Evolutionary conservation across 1,140 invertebrate genomes (phyloP), one percentile per base, ranked within the genome.

Genomic region (Leptinotarsa defecta): DNA sequence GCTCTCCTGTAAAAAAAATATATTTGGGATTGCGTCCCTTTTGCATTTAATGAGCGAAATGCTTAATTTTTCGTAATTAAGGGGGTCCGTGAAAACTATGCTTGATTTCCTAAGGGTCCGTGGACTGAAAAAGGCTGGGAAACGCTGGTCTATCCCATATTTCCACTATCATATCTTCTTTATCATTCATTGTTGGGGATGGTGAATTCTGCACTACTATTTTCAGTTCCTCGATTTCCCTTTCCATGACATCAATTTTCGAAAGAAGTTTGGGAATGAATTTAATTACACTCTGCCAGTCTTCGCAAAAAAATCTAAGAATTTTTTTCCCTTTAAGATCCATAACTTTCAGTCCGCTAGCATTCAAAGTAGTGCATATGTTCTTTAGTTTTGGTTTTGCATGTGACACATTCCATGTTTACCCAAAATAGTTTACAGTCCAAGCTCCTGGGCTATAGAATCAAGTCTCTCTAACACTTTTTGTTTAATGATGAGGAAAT

Each of bases 311-410:
- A 68, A 43, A 68, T 68, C 43, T 68, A 15, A 68, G 34, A 43
- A 48, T 11, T 68, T n/a, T 68, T 19, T 68, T 34, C 4, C 27
- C 67, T 68, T 68, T 61, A 57, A 71, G 49, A n/a, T 71, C 19
- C 19, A 61, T 24, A 61, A 52, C 70, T 71, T 57, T 71, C 57
- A 57, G 11, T 71, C 49, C 24, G 17, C 57, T 71, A 22, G 70
- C 48, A 71, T 49, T 34, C 13, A 71, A 71, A n/a, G 13, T 2
- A 62, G 57, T 61, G 22, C 70, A 48, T 68, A 68, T 34, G 27
- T 68, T 68, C 67, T 48, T 68, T 48, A 68, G 11, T 68, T 68
- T 68, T 48, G 13, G 43, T 68, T 68, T 68, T 68, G 34, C 34
- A 48, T 22, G 24, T 34, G 43, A 68, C 67, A 68, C 67, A 27